phyloP scores from a whole-genome alignment of 2,888 invertebrate genomes.

The Magallana nippona region DNA sequence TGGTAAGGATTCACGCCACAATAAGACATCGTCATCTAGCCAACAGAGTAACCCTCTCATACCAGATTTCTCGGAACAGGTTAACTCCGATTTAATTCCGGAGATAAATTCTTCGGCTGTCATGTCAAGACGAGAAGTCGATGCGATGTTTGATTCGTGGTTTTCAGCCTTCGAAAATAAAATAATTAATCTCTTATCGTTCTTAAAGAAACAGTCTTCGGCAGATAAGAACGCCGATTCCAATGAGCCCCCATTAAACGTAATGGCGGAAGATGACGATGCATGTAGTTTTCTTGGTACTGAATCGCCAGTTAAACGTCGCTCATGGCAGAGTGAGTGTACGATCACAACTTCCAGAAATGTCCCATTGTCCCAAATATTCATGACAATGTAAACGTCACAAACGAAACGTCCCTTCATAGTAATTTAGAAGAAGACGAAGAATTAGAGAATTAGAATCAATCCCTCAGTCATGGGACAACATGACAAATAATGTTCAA shows the following conservation, averaged over 20 bases:
- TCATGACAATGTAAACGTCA: too few relatives aligned
- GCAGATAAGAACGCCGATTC: neutral
- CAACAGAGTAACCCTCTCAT: neutral
- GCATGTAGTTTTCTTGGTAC: neutral
- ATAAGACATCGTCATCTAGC: slow-evolving; percentile 10
- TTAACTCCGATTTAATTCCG: neutral
- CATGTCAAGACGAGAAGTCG: slow-evolving; percentile 18
- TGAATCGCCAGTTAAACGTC: too few relatives aligned
- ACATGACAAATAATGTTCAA: slow-evolving; percentile 9
- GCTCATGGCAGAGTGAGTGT: too few relatives aligned
- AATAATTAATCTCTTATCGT: slow-evolving; percentile 13
- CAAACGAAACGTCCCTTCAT: slow-evolving; percentile 1
- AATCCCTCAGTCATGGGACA: neutral
- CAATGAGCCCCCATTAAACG: neutral
- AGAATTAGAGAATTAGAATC: slow-evolving; percentile 35
- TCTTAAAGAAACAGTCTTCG: neutral
- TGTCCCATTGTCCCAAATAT: too few relatives aligned
- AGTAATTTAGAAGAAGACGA: slow-evolving; percentile 4
- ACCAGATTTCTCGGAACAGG: slow-evolving; percentile 4
- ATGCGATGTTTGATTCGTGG: neutral
- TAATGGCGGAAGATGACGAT: slow-evolving; percentile 2
- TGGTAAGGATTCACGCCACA: neutral
- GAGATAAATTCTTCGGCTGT: neutral
- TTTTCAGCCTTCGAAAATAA: slow-evolving; percentile 25
- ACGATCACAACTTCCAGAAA: too few relatives aligned